Evolutionary conservation across 2,797 vertebrate genomes (phyloP).

Genomic region (Chiroxiphia lanceolata): DNA sequence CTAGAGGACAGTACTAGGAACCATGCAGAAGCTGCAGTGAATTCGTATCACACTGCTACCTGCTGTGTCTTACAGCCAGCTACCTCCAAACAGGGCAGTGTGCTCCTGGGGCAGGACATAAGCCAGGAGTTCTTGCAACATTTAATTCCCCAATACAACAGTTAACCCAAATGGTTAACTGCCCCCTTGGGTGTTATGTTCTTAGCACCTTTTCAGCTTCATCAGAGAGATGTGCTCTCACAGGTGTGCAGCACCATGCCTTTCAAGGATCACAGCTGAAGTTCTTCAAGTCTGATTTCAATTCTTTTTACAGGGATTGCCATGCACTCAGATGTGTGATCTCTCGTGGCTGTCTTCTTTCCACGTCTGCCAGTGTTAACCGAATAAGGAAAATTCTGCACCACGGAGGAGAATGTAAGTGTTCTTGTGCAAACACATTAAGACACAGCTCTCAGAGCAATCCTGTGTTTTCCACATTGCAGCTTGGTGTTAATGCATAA

Average conservation of each 20-base stretch:
- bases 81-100: accelerated
- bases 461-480: accelerated
- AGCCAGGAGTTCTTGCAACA: background rate
- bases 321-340: background rate
- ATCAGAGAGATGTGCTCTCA: background rate
- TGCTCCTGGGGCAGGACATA: accelerated
- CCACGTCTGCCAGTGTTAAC: accelerated
- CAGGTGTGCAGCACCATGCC: accelerated
- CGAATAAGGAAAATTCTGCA: background rate
- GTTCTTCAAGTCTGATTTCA: background rate
- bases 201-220: background rate
- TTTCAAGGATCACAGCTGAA: background rate
- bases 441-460: accelerated
- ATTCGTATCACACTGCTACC: accelerated
- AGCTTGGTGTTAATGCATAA: background rate
- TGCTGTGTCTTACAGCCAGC: accelerated
- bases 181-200: background rate
- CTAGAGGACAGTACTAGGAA: background rate
- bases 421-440: background rate
- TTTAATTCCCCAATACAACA: background rate
- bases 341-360: background rate
- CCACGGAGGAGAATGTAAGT: background rate
- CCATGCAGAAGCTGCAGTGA: background rate
- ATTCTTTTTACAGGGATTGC: background rate
- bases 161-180: background rate